phyloP scores from a whole-genome alignment of 2,888 invertebrate genomes.

The Baronia brevicornis region DNA sequence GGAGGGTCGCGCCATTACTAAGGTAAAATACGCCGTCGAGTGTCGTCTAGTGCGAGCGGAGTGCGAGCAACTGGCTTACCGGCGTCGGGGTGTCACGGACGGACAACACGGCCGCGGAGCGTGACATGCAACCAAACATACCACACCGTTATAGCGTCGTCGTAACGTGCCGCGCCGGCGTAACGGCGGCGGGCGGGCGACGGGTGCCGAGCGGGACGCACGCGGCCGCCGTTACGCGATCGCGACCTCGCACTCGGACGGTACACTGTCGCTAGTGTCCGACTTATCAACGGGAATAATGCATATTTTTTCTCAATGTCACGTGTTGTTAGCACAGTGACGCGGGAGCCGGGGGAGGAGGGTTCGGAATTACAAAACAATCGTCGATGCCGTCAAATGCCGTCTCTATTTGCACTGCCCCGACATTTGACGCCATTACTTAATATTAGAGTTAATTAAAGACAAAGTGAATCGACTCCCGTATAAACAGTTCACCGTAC shows the following conservation, averaged over 20 bases:
- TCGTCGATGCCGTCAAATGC: not conserved
- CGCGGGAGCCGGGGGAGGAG: no score
- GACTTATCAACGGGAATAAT: conserved; percentile 39
- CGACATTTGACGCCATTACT: no score
- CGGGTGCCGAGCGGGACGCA: conserved; percentile 6
- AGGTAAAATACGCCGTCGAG: conserved; percentile 58
- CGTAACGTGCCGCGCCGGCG: no score
- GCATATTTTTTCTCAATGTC: conserved; percentile 59
- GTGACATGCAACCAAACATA: conserved; percentile 64
- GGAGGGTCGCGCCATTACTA: conserved; percentile 53
- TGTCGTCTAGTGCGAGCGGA: conserved; percentile 35
- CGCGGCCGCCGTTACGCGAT: conserved; percentile 2
- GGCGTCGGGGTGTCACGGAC: conserved; percentile 43
- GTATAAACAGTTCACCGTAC: no score
- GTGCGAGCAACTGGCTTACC: conserved; percentile 42
- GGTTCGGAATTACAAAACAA: conserved; percentile 2
- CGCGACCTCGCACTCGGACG: not conserved
- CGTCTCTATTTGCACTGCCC: not conserved
- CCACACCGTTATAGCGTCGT: conserved; percentile 26
- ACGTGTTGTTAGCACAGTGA: conserved; percentile 16
- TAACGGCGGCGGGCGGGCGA: not conserved
- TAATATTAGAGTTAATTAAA: no score
- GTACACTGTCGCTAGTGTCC: conserved; percentile 5
- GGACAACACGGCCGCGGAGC: conserved; percentile 33
- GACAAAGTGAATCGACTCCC: no score